Evolutionary conservation across 2,888 invertebrate species (phyloP), one percentile per base, ranked within the genome.

Genomic region (Criorhina ranunculi): DNA sequence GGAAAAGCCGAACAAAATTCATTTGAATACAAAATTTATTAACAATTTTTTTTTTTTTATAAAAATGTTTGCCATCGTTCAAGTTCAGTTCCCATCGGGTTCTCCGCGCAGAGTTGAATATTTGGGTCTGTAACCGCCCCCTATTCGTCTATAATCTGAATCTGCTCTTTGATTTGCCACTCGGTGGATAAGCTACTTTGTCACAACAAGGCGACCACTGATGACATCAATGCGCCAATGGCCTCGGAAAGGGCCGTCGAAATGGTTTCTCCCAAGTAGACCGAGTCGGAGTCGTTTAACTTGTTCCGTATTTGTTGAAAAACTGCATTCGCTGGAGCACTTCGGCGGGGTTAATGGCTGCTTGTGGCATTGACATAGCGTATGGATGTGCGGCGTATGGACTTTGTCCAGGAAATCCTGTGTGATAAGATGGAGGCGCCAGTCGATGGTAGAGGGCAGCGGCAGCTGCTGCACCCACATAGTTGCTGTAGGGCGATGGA

Each of bases 311-410:
- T 60, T 78, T 91, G 82, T 89, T 89, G 76, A 90, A 90, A 80
- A 91, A 91, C 79, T 92, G 92, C 90, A 92, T 91, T 81, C 92
- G 91, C 76, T 93, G 93, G 67, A 93, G 92, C 0, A 92, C 19
- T 88, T 90, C 93, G 11, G 90, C 80, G 89, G 88, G 88, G 62
- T 62, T 83, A 11, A 72, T 72, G 60, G 75, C 46, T 19, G 86
- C 44, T 31, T 86, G 81, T 37, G 79, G 59, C 67, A 77, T 86
- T 49, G 73, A 42, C 87, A 88, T 64, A 15, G 55, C 73, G 55
- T 83, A 86, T 4, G 83, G 69, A 55, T 76, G 70, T 7, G 75
- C 1, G 5, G 44, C 12, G 60, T 80, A 85, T 7, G 70, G 75
- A 29, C 6, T 66, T 24, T 79, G 77, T 15, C 72, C 76, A 1